A percentile compares a stretch with the other conserved stretches of the same genome.
phyloP scores from a whole-genome alignment of 2,888 invertebrate genomes.

The Pollenia angustigena region DNA sequence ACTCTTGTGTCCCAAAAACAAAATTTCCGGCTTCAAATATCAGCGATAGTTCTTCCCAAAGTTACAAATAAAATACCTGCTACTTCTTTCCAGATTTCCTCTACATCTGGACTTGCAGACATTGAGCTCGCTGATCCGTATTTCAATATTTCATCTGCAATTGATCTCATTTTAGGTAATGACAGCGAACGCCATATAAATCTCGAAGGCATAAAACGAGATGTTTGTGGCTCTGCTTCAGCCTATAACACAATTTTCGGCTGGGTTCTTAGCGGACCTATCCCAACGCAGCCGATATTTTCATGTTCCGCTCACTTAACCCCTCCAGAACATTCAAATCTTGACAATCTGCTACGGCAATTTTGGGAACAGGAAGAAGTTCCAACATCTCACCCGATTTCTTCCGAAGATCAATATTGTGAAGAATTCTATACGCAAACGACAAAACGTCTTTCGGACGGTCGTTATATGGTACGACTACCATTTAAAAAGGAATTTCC shows the following conservation, averaged over 20 bases:
- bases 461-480: too few species aligned
- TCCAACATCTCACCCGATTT: neutral
- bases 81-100: too few species aligned
- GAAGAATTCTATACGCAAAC: too few species aligned
- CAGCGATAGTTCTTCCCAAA: too few species aligned
- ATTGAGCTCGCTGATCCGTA: slow-evolving; percentile 42
- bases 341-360: too few species aligned
- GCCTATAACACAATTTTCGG: slow-evolving; percentile 2
- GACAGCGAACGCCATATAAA: slow-evolving; percentile 14
- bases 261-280: slow-evolving; percentile 14
- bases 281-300: neutral
- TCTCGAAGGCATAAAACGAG: slow-evolving; percentile 25
- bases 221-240: neutral
- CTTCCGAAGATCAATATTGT: neutral
- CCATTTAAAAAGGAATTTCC: too few species aligned
- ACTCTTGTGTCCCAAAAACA: too few species aligned
- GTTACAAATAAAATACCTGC: too few species aligned
- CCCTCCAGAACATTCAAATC: too few species aligned
- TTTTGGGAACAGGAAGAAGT: neutral
- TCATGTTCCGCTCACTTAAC: neutral
- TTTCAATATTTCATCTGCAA: slow-evolving; percentile 17
- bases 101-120: neutral
- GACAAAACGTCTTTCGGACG: too few species aligned
- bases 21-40: too few species aligned
- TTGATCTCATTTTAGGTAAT: slow-evolving; percentile 16